Evolutionary conservation across 2,888 invertebrate species (phyloP), one percentile per base, ranked within the genome.

Genomic region (Danaus chrysippus): DNA sequence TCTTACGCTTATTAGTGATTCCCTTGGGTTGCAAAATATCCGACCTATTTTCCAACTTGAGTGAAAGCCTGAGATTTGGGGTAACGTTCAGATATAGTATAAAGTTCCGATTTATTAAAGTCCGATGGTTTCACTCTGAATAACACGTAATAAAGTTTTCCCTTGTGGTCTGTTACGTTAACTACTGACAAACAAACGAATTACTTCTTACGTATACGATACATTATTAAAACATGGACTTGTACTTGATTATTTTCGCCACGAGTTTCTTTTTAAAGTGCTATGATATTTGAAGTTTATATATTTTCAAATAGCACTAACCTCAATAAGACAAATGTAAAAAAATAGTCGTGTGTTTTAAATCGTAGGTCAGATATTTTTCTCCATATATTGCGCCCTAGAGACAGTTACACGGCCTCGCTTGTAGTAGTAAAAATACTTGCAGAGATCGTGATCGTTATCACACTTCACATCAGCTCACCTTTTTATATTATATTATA

Each of bases 1-100:
- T 59, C 56, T 54, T 60, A 61, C 54, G 56, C 61, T 61, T 62
- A 65, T 62, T 62, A 64, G 49, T 23, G 54, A 61, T 64, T 62
- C 56, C 58, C 49, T 62, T 60, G 53, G 62, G 9, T 42, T 58
- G 44, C 58, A 58, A 58, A 58, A 62, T 60, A 49, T 49, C 17
- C 49, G 49, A 49, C 49, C 49, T 49, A 49, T 49, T 49, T 49
- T 49, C 49, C 49, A 17, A 49, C 10, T 49, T 49, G 49, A 49
- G 17, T 17, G 49, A 49, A 49, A 49, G 49, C 17, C 49, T 17
- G 17, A 49, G 49, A 49, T 49, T 49, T 49, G 17, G 49, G 49
- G 49, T 49, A 49, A 49, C 17, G 17, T 49, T 49, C 17, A 49
- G 49, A 17, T n/a, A n/a, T 46, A 46, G 46, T 9, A 15, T 17